These are phyloP conservation scores for Acleris laterana DNA, from an alignment of 2,888 invertebrate genomes.

Conservation along the genomic window DNA sequence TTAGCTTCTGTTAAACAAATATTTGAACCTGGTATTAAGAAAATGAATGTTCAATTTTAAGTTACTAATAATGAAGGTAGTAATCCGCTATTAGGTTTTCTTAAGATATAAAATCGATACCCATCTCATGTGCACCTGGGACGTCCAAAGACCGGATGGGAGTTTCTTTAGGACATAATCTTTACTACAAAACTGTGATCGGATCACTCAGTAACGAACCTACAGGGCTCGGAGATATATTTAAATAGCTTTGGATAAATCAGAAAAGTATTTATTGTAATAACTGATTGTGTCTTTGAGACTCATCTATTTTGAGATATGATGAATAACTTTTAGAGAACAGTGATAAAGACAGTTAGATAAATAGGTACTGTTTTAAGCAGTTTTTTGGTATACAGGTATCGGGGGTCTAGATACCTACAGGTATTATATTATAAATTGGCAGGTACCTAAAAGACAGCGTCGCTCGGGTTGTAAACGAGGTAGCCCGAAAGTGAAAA, in stretches of 20 bases:
- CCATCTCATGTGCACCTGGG: conserved; percentile 56
- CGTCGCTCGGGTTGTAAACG: too few species aligned
- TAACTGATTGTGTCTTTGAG: conserved; percentile 34
- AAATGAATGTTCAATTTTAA: too few species aligned
- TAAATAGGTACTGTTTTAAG: not conserved
- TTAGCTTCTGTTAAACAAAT: too few species aligned
- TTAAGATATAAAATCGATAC: not conserved
- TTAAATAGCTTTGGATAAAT: conserved; percentile 57
- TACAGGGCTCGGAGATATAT: conserved; percentile 69
- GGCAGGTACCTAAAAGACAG: too few species aligned
- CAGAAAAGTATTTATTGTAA: conserved; percentile 34
- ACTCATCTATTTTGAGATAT: conserved; percentile 27
- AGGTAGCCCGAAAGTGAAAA: too few species aligned
- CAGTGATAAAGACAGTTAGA: conserved; percentile 12
- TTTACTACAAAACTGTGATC: conserved; percentile 83
- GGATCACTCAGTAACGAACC: conserved; percentile 77
- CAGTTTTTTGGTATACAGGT: not conserved
- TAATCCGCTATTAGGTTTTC: not conserved
- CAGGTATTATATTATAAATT: too few species aligned
- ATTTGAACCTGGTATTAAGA: too few species aligned
- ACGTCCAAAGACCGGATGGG: conserved; percentile 75
- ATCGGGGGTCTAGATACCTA: too few species aligned
- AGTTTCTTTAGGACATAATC: conserved; percentile 81
- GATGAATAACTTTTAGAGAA: conserved; percentile 25
- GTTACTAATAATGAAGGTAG: not conserved